Conservation (phyloP, 1,140 invertebrate genomes). For the Fopius arisanus region DNA sequence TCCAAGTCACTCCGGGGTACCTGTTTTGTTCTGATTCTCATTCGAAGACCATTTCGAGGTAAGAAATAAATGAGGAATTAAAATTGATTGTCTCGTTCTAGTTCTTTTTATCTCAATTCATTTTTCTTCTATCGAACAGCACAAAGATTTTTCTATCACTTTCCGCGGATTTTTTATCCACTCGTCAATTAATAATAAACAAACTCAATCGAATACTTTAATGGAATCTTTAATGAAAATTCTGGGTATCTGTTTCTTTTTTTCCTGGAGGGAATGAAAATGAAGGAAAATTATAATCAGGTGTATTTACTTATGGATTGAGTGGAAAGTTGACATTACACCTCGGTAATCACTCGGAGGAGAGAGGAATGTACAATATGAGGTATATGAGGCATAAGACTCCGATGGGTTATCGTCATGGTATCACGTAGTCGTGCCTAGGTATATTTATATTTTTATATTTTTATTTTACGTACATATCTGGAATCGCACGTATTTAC, state of each 20-base stretch:
- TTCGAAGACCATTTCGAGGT: not conserved
- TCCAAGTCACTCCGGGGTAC: constrained; percentile 46
- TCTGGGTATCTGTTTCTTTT: too few species aligned
- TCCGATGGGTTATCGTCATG: constrained; percentile 21
- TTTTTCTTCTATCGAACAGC: too few species aligned
- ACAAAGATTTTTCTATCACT: too few species aligned
- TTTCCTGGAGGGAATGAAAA: too few species aligned
- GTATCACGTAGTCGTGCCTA: constrained; percentile 25
- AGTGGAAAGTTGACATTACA: constrained; percentile 13
- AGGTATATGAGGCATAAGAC: not conserved
- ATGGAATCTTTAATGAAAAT: too few species aligned
- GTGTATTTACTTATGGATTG: not conserved
- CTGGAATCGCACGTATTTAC: constrained; percentile 52
- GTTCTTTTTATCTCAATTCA: not conserved
- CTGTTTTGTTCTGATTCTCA: not conserved
- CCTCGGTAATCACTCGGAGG: not conserved
- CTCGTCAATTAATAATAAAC: too few species aligned
- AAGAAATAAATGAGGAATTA: not conserved
- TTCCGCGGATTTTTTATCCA: too few species aligned
- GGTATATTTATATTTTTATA: constrained; percentile 13
- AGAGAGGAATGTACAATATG: not conserved
- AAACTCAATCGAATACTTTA: too few species aligned
- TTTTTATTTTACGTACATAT: constrained; percentile 28
- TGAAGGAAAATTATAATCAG: too few species aligned
- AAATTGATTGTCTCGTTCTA: not conserved